Evolutionary conservation across 1,140 invertebrate genomes (phyloP), one percentile per base, ranked within the genome.

Genomic region (Radopholus similis): DNA sequence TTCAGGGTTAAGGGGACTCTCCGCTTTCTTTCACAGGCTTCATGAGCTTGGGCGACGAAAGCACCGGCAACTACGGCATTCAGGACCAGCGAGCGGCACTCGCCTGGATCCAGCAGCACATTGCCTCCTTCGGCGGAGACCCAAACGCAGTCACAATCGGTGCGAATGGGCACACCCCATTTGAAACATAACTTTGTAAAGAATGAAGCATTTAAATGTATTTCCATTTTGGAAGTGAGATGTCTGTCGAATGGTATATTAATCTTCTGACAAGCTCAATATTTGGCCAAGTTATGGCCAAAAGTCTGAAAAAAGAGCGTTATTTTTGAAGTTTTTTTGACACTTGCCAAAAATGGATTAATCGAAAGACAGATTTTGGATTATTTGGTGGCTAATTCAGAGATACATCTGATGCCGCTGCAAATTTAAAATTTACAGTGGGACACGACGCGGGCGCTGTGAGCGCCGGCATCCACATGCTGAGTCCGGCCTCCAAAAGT

Each of bases 81-180:
- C 84, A 90, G 89, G 93, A 97, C 85, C 92, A 95, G 84, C 88
- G 90, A 0, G 72, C 93, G 76, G 93, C 92, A 1, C 89, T 96
- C 18, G 42, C 59, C 23, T 81, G 83, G 80, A 72, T 85, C 26
- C 65, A 73, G 40, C 64, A 83, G 18, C 80, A 84, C 60, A 82
- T 85, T 42, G 51, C 54, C 4, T 38, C 66, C 26, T 85, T 84
- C 60, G 84, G 83, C 3, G 83, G 83, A 6, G 78, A 84, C 57
- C 73, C 81, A 4, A 87, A 92, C 73, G 72, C 72, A 4, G 78
- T 87, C 1, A 87, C 87, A 8, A 71, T 87, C 23, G 51, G 59
- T 62, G n/a, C n/a, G n/a, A n/a, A n/a, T n/a, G n/a, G n/a, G n/a
- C n/a, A n/a, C n/a, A n/a, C n/a, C n/a, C n/a, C n/a, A n/a, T n/a